phyloP scores from a whole-genome alignment of 64 coral and sea anemone genomes.

The Hydrozoanthus tunicans region DNA sequence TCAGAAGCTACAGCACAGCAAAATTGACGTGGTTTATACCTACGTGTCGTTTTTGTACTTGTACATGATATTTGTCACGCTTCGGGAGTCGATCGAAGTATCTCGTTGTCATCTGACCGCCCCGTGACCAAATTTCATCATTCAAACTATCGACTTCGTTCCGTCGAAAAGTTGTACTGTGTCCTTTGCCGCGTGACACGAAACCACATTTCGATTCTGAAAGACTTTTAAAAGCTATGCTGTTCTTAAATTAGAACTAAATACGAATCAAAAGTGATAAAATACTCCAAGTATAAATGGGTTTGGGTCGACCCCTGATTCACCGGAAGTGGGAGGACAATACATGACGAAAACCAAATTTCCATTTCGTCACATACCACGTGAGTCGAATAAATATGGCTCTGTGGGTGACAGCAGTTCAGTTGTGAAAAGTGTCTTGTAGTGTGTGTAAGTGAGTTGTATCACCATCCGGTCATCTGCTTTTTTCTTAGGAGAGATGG shows the following conservation, averaged over 20 bases:
- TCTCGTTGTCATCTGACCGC: neutral
- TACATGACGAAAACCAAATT: slow-evolving; percentile 35
- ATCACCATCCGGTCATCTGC: slow-evolving; percentile 36
- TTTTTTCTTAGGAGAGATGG: slow-evolving; percentile 77
- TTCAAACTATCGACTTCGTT: neutral
- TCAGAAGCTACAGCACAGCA: neutral
- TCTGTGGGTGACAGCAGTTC: neutral
- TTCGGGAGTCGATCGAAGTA: too few relatives aligned
- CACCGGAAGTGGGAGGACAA: slow-evolving; percentile 50
- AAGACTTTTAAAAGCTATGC: neutral
- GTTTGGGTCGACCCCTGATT: neutral
- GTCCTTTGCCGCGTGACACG: neutral
- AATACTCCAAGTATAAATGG: neutral
- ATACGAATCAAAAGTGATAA: neutral
- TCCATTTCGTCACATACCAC: slow-evolving; percentile 76
- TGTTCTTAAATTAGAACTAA: neutral
- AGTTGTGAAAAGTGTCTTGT: slow-evolving; percentile 25
- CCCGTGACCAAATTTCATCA: slow-evolving; percentile 46
- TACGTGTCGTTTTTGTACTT: slow-evolving; percentile 45
- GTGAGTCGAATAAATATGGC: slow-evolving; percentile 79
- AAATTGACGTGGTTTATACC: slow-evolving; percentile 6
- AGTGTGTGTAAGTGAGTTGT: slow-evolving; percentile 1
- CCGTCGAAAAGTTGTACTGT: neutral
- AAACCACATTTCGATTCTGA: neutral
- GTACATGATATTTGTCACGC: slow-evolving; percentile 35